Evolutionary conservation across 1,140 invertebrate genomes (phyloP).

Genomic region (Psilanteris sp.): DNA sequence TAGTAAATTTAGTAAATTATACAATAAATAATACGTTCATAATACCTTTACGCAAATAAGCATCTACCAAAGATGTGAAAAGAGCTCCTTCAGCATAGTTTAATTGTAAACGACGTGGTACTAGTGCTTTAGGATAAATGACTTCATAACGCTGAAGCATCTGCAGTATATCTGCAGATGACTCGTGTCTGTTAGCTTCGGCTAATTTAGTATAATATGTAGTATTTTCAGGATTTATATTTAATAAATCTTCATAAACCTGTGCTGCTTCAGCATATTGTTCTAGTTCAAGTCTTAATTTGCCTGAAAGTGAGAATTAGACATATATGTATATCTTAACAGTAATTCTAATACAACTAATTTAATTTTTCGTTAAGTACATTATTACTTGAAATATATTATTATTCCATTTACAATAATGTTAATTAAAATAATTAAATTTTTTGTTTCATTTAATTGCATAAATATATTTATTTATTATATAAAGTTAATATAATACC

Average conservation of each 20-base stretch:
- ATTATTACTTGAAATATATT: no score
- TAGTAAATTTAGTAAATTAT: no score
- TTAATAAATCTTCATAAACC: conserved; percentile 91
- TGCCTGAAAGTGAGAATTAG: no score
- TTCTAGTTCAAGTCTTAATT: conserved; percentile 84
- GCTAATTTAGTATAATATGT: conserved; percentile 94
- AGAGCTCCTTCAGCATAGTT: conserved; percentile 87
- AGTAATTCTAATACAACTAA: no score
- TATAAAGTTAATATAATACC: conserved; percentile 81
- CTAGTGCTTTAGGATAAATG: conserved; percentile 91
- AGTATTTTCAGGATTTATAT: conserved; percentile 97
- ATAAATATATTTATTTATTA: no score
- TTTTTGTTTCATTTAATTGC: no score
- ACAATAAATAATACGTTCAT: no score
- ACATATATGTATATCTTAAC: no score
- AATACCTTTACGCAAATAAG: conserved; percentile 84
- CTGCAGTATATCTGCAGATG: conserved; percentile 87
- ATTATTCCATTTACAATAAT: no score
- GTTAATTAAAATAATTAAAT: no score
- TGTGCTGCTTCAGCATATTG: conserved; percentile 87
- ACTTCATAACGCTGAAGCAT: conserved; percentile 90
- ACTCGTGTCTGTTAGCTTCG: conserved; percentile 87
- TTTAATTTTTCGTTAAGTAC: no score
- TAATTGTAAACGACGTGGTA: conserved; percentile 92
- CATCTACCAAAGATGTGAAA: conserved; percentile 84